Percentiles rank a stretch among this genome's conserved stretches.
Evolutionary conservation across 2,888 invertebrate species (phyloP).

Genomic region (Phymatocera aterrima): DNA sequence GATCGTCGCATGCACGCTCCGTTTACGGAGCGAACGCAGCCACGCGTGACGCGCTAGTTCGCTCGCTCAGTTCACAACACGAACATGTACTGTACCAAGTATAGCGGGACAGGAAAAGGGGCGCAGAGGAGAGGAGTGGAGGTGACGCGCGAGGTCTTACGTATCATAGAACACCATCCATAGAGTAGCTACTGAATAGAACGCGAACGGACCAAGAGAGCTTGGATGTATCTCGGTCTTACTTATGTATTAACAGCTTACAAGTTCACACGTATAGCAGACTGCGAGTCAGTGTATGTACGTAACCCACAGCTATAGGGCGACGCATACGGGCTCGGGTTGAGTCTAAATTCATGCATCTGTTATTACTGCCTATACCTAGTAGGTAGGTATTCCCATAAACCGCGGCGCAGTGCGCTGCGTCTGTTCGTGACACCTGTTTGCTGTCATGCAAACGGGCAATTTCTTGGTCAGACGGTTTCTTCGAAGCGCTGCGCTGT

Average conservation of each 20-base stretch:
- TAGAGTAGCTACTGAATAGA: too few relatives aligned
- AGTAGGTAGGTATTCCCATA: background rate
- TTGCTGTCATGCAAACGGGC: conserved; percentile 11
- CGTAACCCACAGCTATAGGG: too few relatives aligned
- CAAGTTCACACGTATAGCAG: too few relatives aligned
- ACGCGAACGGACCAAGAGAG: too few relatives aligned
- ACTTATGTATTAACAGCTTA: too few relatives aligned
- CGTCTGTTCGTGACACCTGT: conserved; percentile 35
- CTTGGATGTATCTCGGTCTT: too few relatives aligned
- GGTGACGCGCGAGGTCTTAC: too few relatives aligned
- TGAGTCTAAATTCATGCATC: background rate
- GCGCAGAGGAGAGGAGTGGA: too few relatives aligned
- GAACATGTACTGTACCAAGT: too few relatives aligned
- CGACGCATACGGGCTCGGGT: background rate
- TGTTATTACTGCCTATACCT: background rate
- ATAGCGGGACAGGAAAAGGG: too few relatives aligned
- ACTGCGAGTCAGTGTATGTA: too few relatives aligned
- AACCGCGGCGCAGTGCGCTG: background rate
- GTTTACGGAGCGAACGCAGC: conserved; percentile 34
- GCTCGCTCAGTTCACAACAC: background rate
- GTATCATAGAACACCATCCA: too few relatives aligned
- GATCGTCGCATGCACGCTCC: background rate
- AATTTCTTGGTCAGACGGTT: conserved; percentile 4
- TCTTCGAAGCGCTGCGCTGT: background rate
- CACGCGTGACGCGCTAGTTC: background rate